Evolutionary conservation across 2,888 invertebrate genomes (phyloP).

Genomic region (Allacma fusca): DNA sequence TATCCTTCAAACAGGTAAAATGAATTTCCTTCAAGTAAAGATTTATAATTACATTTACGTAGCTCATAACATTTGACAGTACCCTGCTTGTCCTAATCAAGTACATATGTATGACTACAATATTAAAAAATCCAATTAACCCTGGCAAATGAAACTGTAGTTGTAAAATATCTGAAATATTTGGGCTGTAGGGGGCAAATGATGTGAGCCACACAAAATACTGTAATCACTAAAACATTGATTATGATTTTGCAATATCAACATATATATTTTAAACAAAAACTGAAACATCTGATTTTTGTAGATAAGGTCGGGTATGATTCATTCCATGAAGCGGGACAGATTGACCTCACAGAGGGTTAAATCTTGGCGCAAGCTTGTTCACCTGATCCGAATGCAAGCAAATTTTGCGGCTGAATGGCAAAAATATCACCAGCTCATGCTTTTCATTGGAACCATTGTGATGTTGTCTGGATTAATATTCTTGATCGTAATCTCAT

Average conservation of each 20-base stretch:
- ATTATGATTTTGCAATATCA: neutral
- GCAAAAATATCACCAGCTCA: slow-evolving; percentile 34
- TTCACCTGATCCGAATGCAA: slow-evolving; percentile 25
- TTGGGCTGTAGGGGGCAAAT: too few relatives aligned
- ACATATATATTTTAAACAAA: neutral
- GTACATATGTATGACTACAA: neutral
- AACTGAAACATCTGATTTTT: neutral
- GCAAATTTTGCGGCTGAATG: neutral
- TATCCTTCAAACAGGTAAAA: slow-evolving; percentile 19
- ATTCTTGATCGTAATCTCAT: neutral
- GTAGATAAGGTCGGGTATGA: slow-evolving; percentile 22
- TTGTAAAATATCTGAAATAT: too few relatives aligned
- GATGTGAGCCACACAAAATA: too few relatives aligned
- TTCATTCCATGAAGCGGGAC: neutral
- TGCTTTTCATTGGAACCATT: slow-evolving; percentile 1
- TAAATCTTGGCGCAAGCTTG: slow-evolving; percentile 25
- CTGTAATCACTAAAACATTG: too few relatives aligned
- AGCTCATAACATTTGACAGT: too few relatives aligned
- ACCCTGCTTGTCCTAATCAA: neutral
- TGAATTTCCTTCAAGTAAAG: neutral
- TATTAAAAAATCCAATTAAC: too few relatives aligned
- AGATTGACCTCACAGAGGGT: slow-evolving; percentile 20
- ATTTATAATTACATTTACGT: neutral
- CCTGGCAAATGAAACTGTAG: too few relatives aligned
- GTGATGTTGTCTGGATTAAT: neutral